phyloP scores from a whole-genome alignment of 35 echinoderm and acorn worm genomes.

The Diadema setosum region DNA sequence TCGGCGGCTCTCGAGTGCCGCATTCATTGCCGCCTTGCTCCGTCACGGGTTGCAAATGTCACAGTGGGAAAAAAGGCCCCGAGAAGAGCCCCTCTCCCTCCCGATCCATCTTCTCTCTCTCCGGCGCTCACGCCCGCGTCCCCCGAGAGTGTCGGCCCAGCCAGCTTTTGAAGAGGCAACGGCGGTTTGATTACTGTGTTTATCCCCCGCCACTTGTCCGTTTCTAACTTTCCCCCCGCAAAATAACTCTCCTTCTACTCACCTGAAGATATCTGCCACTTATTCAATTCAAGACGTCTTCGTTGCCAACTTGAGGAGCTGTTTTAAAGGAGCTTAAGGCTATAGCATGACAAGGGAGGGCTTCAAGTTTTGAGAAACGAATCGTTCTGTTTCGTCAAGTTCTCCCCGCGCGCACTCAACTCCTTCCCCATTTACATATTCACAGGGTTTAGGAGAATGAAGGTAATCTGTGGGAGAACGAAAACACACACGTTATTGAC shows the following conservation, averaged over 20 bases:
- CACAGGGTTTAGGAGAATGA: background rate
- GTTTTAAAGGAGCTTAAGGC: conserved; percentile 4
- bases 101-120: no score
- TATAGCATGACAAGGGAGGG: background rate
- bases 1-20: background rate
- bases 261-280: background rate
- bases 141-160: background rate
- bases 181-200: conserved; percentile 3
- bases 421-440: background rate
- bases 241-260: background rate
- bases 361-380: background rate
- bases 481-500: background rate
- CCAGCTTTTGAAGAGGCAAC: background rate
- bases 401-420: background rate
- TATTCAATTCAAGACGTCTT: conserved; percentile 3
- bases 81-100: no score
- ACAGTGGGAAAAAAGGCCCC: background rate
- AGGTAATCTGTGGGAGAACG: background rate
- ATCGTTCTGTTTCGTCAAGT: background rate
- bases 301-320: background rate
- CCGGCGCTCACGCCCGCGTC: background rate
- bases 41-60: conserved; percentile 12
- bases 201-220: background rate
- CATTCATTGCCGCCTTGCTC: background rate
- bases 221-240: conserved; percentile 4